phyloP scores from a whole-genome alignment of 2,888 invertebrate species.

The Cephonodes hylas region DNA sequence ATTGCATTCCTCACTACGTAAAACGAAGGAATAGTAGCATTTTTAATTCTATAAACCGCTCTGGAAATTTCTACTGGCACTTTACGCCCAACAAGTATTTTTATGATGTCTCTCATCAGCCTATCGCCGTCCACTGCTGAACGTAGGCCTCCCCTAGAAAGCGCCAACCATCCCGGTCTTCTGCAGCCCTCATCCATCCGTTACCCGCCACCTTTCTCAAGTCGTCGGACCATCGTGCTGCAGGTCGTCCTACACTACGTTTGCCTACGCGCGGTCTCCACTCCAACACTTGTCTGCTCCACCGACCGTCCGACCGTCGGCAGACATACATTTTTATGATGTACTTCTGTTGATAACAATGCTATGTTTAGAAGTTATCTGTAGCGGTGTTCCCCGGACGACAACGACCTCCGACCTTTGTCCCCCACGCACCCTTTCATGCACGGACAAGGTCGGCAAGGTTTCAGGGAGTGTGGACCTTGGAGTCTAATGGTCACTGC shows the following conservation, averaged over 20 bases:
- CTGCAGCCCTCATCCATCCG: no score
- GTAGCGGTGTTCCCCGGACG: not conserved
- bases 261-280: no score
- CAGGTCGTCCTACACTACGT: no score
- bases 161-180: no score
- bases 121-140: no score
- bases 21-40: not conserved
- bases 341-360: not conserved
- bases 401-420: not conserved
- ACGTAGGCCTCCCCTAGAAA: no score
- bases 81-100: not conserved
- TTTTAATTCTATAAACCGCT: not conserved
- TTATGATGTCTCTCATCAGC: no score
- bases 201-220: no score
- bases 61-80: not conserved
- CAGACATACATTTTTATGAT: not conserved
- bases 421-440: slow-evolving; percentile 5
- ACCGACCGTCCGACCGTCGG: no score
- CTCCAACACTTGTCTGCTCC: no score
- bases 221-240: no score
- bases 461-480: slow-evolving; percentile 7
- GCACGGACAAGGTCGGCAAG: not conserved
- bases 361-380: not conserved
- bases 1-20: not conserved
- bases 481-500: not conserved